Evolutionary conservation across 2,113 vertebrate genomes (phyloP), one percentile per base, ranked within the genome.

Genomic region (Protomyctophum bolini): DNA sequence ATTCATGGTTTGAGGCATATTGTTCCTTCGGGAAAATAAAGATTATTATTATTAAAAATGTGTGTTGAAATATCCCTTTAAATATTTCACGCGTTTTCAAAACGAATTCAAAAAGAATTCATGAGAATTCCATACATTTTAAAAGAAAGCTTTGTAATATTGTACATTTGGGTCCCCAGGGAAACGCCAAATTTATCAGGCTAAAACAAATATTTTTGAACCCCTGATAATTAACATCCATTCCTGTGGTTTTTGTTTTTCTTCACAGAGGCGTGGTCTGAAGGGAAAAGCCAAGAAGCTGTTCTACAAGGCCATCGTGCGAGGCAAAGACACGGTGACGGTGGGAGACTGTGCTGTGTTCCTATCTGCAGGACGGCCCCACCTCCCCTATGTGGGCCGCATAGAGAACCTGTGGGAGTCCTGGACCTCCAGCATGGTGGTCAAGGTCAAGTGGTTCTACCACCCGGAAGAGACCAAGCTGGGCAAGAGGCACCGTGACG

Each of bases 381-480:
- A 98, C 87, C 93, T 99, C 56, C 98, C 98, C 62, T 97, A 97
- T 80, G 94, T 99, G 1, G 98, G 98, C 66, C 96, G 95, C 90
- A 99, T 99, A 8, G 95, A 99, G 91, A 98, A 94, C 92, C 93
- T 99, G 88, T 99, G 98, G 98, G 97, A 99, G 86, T 97, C 98
- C 0, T 99, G 98, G 98, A 96, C 94, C 83, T 95, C 94, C 89
- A 97, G 93, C 91, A 99, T 99, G 98, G 97, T 99, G 83, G 98
- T 99, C 63, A 97, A 95, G 85, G 98, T 99, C 66, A 98, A 98
- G 85, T 99, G 98, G 98, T 99, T 99, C 92, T 99, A 99, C 91
- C 98, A 99, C 86, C 97, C 97, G 0, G 96, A 99, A 89, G 97
- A 99, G 90, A 98, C 97, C 81, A 98, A 95, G 85, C 81, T 97